A percentile compares a stretch with the other conserved stretches of the same genome.
Conservation (phyloP, 2,797 vertebrate genomes). For the Nannoperca obscura region DNA sequence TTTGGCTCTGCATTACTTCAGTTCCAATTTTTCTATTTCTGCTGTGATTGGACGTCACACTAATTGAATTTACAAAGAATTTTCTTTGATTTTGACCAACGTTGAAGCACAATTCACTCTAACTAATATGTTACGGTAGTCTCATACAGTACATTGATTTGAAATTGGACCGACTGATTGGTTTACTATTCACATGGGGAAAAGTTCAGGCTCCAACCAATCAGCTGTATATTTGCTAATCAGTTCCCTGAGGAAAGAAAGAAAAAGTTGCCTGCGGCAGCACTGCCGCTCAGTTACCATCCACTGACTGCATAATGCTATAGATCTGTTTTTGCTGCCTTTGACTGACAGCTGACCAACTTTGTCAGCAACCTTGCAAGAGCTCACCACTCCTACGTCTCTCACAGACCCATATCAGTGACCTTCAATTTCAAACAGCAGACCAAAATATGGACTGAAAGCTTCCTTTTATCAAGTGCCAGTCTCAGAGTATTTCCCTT, state of each 20-base stretch:
- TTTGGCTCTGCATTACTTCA: constrained; percentile 12
- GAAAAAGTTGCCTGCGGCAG: constrained; percentile 54
- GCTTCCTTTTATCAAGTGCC: constrained; percentile 68
- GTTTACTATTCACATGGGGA: constrained; percentile 44
- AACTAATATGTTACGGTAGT: constrained; percentile 15
- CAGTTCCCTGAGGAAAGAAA: constrained; percentile 53
- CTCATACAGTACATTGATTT: constrained; percentile 31
- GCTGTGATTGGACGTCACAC: constrained; percentile 5
- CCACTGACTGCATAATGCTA: constrained; percentile 56
- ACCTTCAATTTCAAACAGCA: constrained; percentile 55
- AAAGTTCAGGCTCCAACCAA: constrained; percentile 47
- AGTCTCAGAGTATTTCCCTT: constrained; percentile 49
- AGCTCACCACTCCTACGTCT: constrained; percentile 42
- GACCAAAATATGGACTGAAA: constrained; percentile 57
- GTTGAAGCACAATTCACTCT: constrained; percentile 35
- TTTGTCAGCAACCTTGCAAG: constrained; percentile 56
- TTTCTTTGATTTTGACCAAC: constrained; percentile 42
- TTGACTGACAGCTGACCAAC: constrained; percentile 68
- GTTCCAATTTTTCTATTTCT: background rate
- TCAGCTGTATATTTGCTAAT: constrained; percentile 57
- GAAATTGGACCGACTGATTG: constrained; percentile 43
- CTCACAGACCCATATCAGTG: constrained; percentile 47
- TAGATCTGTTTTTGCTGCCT: constrained; percentile 65
- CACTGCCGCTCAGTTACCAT: constrained; percentile 5
- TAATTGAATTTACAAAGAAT: constrained; percentile 25